Conservation (phyloP, 1,140 invertebrate genomes). For the Lordiphosa stackelbergi region DNA sequence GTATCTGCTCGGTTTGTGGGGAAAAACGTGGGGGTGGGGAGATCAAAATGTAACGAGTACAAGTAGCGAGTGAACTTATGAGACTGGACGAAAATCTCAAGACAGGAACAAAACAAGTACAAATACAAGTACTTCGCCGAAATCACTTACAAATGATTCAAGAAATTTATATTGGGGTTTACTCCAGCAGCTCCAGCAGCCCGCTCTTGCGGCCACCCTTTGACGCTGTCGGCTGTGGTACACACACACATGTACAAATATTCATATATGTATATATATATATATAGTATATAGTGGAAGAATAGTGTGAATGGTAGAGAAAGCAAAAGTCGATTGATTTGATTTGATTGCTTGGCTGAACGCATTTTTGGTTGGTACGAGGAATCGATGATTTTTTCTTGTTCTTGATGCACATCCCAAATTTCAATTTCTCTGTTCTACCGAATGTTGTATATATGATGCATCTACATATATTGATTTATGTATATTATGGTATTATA, state of each 20-base stretch:
- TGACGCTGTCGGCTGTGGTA: constrained; percentile 73
- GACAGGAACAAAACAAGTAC: constrained; percentile 13
- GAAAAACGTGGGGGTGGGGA: not conserved
- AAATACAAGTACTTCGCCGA: constrained; percentile 10
- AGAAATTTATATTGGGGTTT: constrained; percentile 41
- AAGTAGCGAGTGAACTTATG: too few relatives aligned
- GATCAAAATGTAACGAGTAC: constrained; percentile 5
- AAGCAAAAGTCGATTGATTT: constrained; percentile 69
- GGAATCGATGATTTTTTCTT: constrained; percentile 47
- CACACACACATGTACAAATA: constrained; percentile 71
- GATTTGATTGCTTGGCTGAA: too few relatives aligned
- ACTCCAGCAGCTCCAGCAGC: constrained; percentile 76
- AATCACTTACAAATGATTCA: constrained; percentile 77
- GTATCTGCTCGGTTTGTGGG: not conserved
- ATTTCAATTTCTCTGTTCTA: constrained; percentile 65
- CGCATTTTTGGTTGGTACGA: constrained; percentile 68
- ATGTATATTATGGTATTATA: constrained; percentile 46
- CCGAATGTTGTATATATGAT: constrained; percentile 65
- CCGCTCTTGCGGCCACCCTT: constrained; percentile 71
- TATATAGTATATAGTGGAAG: constrained; percentile 73
- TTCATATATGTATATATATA: constrained; percentile 31
- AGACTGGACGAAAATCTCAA: constrained; percentile 20
- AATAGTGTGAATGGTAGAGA: constrained; percentile 63
- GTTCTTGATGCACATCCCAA: constrained; percentile 48
- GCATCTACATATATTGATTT: constrained; percentile 72